Evolutionary conservation across 2,888 invertebrate genomes (phyloP).

Genomic region (Isoperla grammatica): DNA sequence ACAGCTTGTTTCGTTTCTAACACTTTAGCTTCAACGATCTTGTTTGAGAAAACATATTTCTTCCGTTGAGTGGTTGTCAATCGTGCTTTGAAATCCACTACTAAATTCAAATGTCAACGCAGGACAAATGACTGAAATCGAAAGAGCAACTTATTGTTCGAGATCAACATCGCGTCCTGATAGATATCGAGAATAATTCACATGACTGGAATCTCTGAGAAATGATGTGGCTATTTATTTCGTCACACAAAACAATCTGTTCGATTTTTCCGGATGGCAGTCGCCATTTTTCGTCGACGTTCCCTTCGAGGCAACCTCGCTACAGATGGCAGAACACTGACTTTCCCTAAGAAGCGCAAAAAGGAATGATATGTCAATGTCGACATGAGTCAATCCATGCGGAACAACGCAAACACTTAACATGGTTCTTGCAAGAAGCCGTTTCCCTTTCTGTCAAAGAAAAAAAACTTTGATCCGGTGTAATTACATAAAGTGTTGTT

Average conservation of each 20-base stretch:
- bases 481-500: no score
- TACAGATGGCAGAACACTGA: constrained; percentile 11
- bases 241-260: constrained; percentile 13
- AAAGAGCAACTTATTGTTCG: no score
- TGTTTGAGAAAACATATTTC: no score
- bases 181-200: not conserved
- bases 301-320: not conserved
- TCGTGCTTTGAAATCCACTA: no score
- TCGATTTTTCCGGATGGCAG: constrained; percentile 13
- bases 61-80: no score
- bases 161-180: not conserved
- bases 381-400: constrained; percentile 4
- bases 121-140: no score
- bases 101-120: no score
- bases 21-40: no score
- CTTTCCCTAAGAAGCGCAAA: constrained; percentile 7
- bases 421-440: not conserved
- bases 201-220: constrained; percentile 9
- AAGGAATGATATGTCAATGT: constrained; percentile 22
- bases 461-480: not conserved
- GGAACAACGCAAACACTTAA: constrained; percentile 13
- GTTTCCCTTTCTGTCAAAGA: not conserved
- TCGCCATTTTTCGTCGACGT: constrained; percentile 7
- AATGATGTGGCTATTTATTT: constrained; percentile 16
- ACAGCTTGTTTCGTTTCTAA: no score